Conservation (phyloP, 2,113 vertebrate species). For the Falcunculus frontatus region DNA sequence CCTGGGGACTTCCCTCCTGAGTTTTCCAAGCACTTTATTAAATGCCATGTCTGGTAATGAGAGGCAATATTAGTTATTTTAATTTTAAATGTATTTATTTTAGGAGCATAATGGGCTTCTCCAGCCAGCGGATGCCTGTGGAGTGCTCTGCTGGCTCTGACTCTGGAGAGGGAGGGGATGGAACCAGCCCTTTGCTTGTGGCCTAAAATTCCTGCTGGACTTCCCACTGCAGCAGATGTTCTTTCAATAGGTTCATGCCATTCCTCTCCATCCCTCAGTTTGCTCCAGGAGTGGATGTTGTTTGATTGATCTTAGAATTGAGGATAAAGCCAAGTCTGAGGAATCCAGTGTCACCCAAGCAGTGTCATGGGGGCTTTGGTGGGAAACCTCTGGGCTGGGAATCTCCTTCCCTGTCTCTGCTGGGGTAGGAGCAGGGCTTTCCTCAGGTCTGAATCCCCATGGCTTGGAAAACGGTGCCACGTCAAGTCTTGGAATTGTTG, state of each 20-base stretch:
- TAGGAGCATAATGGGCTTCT: not conserved
- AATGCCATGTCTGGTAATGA: not conserved
- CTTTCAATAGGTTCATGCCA: not conserved
- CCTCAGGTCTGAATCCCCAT: not conserved
- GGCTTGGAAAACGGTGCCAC: rapidly evolving
- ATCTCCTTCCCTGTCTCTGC: not conserved
- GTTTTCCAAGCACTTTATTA: not conserved
- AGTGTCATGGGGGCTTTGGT: not conserved
- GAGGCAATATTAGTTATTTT: not conserved
- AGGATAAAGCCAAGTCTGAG: not conserved
- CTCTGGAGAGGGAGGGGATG: not conserved
- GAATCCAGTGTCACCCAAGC: not conserved
- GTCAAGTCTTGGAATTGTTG: not conserved
- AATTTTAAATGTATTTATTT: not conserved
- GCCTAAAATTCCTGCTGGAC: not conserved
- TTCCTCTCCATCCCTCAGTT: not conserved
- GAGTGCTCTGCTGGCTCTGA: rapidly evolving
- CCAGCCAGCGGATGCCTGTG: not conserved
- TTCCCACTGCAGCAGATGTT: not conserved
- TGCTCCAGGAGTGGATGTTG: not conserved
- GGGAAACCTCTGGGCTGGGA: not conserved
- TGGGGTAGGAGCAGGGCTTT: not conserved
- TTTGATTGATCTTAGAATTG: rapidly evolving
- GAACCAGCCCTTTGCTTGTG: not conserved
- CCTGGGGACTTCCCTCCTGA: not conserved